A percentile compares a stretch with the other conserved stretches of the same genome.
These are phyloP conservation scores for Drosophila fuyamai DNA, from an alignment of 1,140 invertebrate species.

Conservation along the genomic window DNA sequence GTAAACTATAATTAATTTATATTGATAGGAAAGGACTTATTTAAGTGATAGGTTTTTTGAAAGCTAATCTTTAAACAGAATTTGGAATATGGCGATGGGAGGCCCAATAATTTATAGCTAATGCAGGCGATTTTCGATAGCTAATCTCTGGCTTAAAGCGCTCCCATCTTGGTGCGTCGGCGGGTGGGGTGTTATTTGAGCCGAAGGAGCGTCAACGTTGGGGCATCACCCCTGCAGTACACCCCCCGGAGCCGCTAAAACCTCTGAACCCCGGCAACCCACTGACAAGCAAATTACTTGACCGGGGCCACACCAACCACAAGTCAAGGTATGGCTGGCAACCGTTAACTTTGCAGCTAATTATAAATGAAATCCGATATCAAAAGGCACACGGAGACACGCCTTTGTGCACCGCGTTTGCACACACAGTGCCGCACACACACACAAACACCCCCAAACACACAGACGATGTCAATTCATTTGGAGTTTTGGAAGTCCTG, in stretches of 20 bases:
- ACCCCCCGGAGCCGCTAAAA: background rate
- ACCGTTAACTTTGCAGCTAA: conserved; percentile 78
- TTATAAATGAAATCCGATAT: conserved; percentile 82
- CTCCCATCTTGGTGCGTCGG: background rate
- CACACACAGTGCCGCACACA: conserved; percentile 11
- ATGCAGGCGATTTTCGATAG: background rate
- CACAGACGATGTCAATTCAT: conserved; percentile 65
- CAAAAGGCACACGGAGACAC: conserved; percentile 69
- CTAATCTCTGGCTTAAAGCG: background rate
- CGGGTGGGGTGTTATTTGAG: conserved; percentile 4
- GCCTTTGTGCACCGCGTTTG: conserved; percentile 60
- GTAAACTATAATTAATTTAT: too few species aligned
- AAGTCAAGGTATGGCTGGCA: conserved; percentile 72
- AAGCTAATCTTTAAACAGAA: too few species aligned
- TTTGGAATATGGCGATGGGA: too few species aligned
- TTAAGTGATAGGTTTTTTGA: too few species aligned
- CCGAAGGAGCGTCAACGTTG: background rate
- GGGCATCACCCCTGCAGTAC: conserved; percentile 3
- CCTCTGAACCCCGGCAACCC: conserved; percentile 11
- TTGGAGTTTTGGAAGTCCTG: conserved; percentile 42
- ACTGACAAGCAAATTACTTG: conserved; percentile 70
- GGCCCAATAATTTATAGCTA: too few species aligned
- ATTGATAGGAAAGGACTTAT: too few species aligned
- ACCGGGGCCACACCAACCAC: conserved; percentile 66
- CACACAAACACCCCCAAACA: conserved; percentile 11